A percentile compares a stretch with the other conserved stretches of the same genome.
Evolutionary conservation across 1,140 invertebrate genomes (phyloP).

Genomic region (Eueides isabella): DNA sequence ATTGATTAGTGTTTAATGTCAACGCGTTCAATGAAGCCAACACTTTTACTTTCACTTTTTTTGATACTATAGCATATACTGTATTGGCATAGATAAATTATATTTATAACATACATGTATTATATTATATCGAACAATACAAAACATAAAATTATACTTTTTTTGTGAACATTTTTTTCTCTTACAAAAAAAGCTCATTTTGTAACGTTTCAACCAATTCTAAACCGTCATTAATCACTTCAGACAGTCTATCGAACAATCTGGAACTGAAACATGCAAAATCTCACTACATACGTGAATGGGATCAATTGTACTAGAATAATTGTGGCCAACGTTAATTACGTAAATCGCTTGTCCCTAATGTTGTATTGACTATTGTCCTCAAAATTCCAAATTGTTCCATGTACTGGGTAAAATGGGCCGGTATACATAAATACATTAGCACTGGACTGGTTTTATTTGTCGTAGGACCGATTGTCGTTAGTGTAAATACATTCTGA

Average conservation of each 20-base stretch:
- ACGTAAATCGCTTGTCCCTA: slow-evolving; percentile 8
- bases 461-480: too few relatives aligned
- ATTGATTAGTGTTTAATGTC: too few relatives aligned
- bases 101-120: too few relatives aligned
- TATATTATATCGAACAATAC: too few relatives aligned
- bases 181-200: neutral
- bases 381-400: neutral
- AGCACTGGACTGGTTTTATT: neutral
- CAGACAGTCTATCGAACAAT: neutral
- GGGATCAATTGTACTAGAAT: slow-evolving; percentile 2
- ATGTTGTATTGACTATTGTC: slow-evolving; percentile 6
- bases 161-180: too few relatives aligned
- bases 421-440: neutral
- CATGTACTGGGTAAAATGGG: neutral
- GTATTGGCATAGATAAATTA: too few relatives aligned
- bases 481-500: too few relatives aligned
- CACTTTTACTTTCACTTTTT: too few relatives aligned
- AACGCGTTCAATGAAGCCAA: too few relatives aligned
- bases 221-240: neutral
- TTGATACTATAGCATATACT: too few relatives aligned
- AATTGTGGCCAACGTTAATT: slow-evolving; percentile 3
- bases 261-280: neutral
- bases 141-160: too few relatives aligned
- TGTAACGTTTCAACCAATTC: neutral
- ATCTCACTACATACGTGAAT: neutral